Evolutionary conservation across 2,113 vertebrate species (phyloP).

Genomic region (Pygoscelis adeliae): DNA sequence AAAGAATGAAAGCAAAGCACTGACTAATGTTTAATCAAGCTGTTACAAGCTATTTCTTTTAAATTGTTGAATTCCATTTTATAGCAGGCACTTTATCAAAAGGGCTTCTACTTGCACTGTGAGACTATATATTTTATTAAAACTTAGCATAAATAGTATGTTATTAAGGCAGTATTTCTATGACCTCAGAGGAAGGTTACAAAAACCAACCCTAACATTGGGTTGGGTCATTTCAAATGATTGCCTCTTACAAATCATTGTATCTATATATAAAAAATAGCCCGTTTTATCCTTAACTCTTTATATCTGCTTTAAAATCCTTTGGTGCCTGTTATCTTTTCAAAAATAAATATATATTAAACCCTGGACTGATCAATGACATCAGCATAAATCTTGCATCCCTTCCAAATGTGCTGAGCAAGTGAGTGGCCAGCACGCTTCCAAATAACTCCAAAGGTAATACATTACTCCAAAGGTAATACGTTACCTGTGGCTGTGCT

Average conservation of each 20-base stretch:
- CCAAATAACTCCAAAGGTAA: background rate
- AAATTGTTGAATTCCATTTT: background rate
- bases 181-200: background rate
- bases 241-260: background rate
- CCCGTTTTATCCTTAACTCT: background rate
- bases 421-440: background rate
- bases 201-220: background rate
- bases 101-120: background rate
- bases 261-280: background rate
- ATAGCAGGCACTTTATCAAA: background rate
- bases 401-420: background rate
- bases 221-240: background rate
- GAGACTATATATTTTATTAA: background rate
- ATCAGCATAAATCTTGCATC: background rate
- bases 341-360: background rate
- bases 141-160: background rate
- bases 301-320: background rate
- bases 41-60: background rate
- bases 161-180: background rate
- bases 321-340: background rate
- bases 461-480: background rate
- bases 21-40: background rate
- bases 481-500: background rate
- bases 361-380: background rate
- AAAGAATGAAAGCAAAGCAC: background rate